phyloP scores from a whole-genome alignment of 1,140 invertebrate genomes.

The Hormaphis cornu region DNA sequence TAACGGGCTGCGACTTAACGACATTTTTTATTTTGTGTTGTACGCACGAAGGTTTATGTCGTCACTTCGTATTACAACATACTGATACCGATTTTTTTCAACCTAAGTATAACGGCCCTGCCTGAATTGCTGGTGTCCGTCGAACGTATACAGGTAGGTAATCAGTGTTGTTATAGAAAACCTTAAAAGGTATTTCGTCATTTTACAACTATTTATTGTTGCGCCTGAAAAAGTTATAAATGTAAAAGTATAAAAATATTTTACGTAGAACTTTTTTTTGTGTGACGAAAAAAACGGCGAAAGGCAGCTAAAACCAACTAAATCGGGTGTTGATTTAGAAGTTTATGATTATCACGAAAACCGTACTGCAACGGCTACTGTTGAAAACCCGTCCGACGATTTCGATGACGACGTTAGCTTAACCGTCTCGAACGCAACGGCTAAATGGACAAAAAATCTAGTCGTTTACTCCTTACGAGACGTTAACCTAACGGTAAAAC shows the following conservation, averaged over 20 bases:
- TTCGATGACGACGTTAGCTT: constrained; percentile 36
- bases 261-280: not conserved
- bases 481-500: constrained; percentile 52
- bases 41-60: not conserved
- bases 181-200: too few relatives aligned
- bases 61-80: constrained; percentile 55
- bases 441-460: not conserved
- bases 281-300: not conserved
- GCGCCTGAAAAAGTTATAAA: too few relatives aligned
- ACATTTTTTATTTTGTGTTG: too few relatives aligned
- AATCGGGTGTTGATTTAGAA: too few relatives aligned
- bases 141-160: constrained; percentile 47
- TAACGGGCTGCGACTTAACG: too few relatives aligned
- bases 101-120: constrained; percentile 51
- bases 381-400: not conserved
- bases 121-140: constrained; percentile 57
- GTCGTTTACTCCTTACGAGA: constrained; percentile 51
- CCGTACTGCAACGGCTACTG: not conserved
- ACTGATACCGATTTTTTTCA: constrained; percentile 61
- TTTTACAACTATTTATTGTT: not conserved
- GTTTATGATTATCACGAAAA: not conserved
- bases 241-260: not conserved
- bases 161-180: too few relatives aligned
- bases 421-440: constrained; percentile 24
- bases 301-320: too few relatives aligned